phyloP scores from a whole-genome alignment of 2,797 vertebrate genomes.

The Pteropus rufus region DNA sequence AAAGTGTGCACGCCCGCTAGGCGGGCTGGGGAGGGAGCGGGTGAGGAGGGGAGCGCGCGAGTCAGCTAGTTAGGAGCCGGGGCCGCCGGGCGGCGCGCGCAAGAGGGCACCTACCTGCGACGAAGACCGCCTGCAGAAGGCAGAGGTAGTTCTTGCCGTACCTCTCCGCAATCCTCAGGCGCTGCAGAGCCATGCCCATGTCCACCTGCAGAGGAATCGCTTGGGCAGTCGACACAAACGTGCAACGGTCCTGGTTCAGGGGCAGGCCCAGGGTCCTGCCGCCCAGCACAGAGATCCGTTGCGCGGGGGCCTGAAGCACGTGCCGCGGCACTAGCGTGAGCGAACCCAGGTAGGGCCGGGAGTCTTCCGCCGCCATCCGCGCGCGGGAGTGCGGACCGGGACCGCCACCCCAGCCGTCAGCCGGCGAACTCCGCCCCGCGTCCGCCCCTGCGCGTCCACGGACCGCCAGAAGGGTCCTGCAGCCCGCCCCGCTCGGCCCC shows the following conservation, averaged over 20 bases:
- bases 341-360: not conserved
- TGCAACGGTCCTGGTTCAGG: too few relatives aligned
- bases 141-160: slow-evolving; percentile 91
- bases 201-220: slow-evolving; percentile 46
- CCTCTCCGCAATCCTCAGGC: slow-evolving; percentile 78
- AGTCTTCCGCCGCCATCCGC: not conserved
- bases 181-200: slow-evolving; percentile 57
- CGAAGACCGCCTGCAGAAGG: slow-evolving; percentile 86
- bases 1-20: not conserved
- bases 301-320: not conserved
- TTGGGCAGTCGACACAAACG: not conserved
- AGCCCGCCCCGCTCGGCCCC: not conserved
- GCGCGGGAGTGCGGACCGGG: not conserved
- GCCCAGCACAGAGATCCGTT: not conserved
- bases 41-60: not conserved
- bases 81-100: not conserved
- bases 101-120: slow-evolving; percentile 83
- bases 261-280: not conserved
- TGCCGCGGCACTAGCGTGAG: not conserved
- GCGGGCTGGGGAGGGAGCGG: not conserved
- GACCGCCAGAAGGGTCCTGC: not conserved
- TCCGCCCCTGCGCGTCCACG: not conserved
- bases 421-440: not conserved
- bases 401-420: not conserved
- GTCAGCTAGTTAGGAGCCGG: not conserved